These are phyloP conservation scores for Odocoileus hemionus DNA, from an alignment of 2,113 vertebrate species.

Conservation along the genomic window DNA sequence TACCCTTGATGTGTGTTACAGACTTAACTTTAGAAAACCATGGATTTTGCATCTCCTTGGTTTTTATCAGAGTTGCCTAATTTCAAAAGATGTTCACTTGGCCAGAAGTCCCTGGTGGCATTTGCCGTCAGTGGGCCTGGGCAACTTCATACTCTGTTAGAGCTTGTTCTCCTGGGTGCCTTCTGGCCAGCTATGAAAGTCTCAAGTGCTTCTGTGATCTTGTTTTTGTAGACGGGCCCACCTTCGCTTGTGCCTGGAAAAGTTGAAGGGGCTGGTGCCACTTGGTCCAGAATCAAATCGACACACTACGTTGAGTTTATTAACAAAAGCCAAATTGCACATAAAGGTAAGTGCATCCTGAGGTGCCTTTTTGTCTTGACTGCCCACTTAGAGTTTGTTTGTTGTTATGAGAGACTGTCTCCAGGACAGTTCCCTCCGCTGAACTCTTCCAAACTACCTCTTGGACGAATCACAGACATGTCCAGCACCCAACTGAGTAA, in stretches of 20 bases:
- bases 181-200: not conserved
- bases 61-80: not conserved
- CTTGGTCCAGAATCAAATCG: constrained; percentile 88
- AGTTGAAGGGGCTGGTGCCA: constrained; percentile 93
- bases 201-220: not conserved
- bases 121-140: not conserved
- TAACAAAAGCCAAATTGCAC: constrained; percentile 93
- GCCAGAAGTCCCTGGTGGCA: not conserved
- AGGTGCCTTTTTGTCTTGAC: not conserved
- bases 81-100: not conserved
- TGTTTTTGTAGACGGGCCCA: constrained; percentile 88
- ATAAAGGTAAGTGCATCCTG: constrained; percentile 87
- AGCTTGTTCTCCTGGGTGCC: not conserved
- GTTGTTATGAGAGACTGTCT: not conserved
- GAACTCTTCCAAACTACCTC: not conserved
- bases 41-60: not conserved
- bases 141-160: not conserved
- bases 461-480: not conserved
- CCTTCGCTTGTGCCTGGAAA: constrained; percentile 93
- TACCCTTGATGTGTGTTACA: not conserved
- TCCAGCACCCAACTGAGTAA: not conserved
- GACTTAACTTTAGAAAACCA: not conserved
- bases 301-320: constrained; percentile 94
- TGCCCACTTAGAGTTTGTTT: not conserved
- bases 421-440: not conserved